Evolutionary conservation across 2,113 vertebrate genomes (phyloP).

Genomic region (Rhabdomys dilectus): DNA sequence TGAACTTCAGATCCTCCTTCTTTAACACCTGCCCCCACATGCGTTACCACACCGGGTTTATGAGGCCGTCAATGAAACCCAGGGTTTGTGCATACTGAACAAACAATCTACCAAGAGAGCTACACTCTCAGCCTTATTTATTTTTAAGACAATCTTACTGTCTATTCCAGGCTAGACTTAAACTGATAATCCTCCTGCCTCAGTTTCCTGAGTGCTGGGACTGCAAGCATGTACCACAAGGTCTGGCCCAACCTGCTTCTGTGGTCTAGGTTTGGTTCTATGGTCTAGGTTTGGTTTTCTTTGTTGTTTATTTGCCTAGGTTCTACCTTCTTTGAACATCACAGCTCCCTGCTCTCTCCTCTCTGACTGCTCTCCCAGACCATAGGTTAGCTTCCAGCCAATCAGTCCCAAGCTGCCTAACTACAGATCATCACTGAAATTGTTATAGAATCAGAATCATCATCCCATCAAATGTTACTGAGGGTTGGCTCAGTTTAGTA

Average conservation of each 20-base stretch:
- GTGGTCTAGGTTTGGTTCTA: neutral
- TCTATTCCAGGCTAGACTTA: neutral
- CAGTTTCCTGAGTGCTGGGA: neutral
- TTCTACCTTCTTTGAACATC: neutral
- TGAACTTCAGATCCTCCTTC: neutral
- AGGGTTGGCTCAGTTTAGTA: neutral
- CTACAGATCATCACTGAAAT: neutral
- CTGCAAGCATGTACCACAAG: neutral
- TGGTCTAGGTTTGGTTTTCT: neutral
- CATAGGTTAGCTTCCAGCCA: neutral
- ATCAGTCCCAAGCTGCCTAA: neutral
- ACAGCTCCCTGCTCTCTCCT: neutral
- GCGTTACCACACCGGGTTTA: neutral
- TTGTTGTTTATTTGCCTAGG: neutral
- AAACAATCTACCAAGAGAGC: neutral
- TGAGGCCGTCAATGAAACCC: neutral
- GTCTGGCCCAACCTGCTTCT: neutral
- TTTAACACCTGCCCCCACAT: neutral
- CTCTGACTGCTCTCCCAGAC: neutral
- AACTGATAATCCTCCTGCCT: neutral
- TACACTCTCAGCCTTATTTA: neutral
- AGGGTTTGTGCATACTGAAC: neutral
- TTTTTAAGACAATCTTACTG: neutral
- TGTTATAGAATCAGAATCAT: neutral
- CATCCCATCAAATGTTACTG: neutral